A percentile compares a stretch with the other conserved stretches of the same genome.
Evolutionary conservation across 2,888 invertebrate species (phyloP).

Genomic region (Zaprionus lineosus): DNA sequence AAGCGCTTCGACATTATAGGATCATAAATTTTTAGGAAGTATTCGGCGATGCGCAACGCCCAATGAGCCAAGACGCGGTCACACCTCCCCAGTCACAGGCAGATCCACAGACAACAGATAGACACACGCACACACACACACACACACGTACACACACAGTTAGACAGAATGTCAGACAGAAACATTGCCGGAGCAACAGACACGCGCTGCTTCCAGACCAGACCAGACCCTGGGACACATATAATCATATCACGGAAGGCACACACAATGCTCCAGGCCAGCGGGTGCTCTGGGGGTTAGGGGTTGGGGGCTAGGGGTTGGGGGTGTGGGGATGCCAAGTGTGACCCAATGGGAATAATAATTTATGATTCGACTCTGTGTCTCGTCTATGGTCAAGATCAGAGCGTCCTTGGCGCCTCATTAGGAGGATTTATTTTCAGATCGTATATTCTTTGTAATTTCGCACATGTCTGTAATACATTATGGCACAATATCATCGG

Average conservation of each 20-base stretch:
- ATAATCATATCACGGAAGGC: slow-evolving; percentile 39
- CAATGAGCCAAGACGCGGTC: slow-evolving; percentile 45
- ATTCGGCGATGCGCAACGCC: slow-evolving; percentile 38
- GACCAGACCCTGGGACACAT: slow-evolving; percentile 29
- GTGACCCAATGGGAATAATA: slow-evolving; percentile 20
- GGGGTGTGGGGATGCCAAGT: slow-evolving; percentile 20
- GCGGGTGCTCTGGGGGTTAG: background rate
- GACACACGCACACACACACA: too few species aligned
- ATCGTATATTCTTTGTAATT: too few species aligned
- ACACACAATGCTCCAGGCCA: background rate
- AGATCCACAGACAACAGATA: slow-evolving; percentile 6
- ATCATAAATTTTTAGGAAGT: slow-evolving; percentile 62
- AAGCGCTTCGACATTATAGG: slow-evolving; percentile 59
- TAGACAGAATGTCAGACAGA: too few species aligned
- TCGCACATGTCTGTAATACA: too few species aligned
- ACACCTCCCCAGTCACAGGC: slow-evolving; percentile 6
- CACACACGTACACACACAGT: too few species aligned
- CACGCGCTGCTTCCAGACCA: slow-evolving; percentile 29
- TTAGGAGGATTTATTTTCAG: slow-evolving; percentile 27
- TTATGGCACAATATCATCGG: too few species aligned
- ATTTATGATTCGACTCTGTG: slow-evolving; percentile 12
- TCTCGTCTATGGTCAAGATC: slow-evolving; percentile 54
- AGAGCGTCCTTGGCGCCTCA: slow-evolving; percentile 50
- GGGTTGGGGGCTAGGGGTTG: too few species aligned
- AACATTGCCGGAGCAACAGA: slow-evolving; percentile 1